Base-by-base conservation (phyloP, 2,113 vertebrate species). In the Neotoma lepida region DNA sequence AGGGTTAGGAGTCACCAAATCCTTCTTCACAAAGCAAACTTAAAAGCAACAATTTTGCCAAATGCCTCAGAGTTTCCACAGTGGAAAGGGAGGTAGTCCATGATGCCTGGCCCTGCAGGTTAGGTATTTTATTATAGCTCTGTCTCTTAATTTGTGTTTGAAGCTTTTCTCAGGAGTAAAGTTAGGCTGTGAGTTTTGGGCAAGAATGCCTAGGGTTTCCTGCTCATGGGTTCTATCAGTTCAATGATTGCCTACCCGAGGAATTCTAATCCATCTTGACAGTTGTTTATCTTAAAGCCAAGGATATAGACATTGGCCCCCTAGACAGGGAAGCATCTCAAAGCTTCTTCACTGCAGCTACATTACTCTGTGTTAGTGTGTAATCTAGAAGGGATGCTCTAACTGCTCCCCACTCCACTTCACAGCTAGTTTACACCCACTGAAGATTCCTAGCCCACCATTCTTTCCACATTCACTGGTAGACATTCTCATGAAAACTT, bases 1-100 rank as follows among this genome's bases (percentile, higher is more conserved):
- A 94, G 91, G 97, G 95, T 96, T 91, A 97, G 95, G 82, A 98
- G 97, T 98, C 96, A 96, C 80, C 89, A 97, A 98, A 98, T 97
- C 94, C 91, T 98, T 97, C 91, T 98, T 97, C 95, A 96, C 96
- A 97, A 98, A 97, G 87, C 96, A 97, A 97, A 97, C 96, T 98
- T 98, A 97, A 97, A 97, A 98, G 98, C 98, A 97, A 97, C 96
- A 96, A 89, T 98, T 77, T 98, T 97, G 96, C 96, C 96, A 97
- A 98, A 96, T 95, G 97, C 96, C 95, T 94, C 89, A 86, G 63
- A 98, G 92, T 97, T 97, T 97, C 98, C 95, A 94, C 68, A 80
- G 94, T 88, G 91, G 94, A 89, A 97, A 89, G 0, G 91, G 95
- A 97, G n/a, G 35, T 56, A 6, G 80, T 82, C 28, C 13, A 81